Evolutionary conservation across 2,888 invertebrate genomes (phyloP).

Genomic region (Agriotes lineatus): DNA sequence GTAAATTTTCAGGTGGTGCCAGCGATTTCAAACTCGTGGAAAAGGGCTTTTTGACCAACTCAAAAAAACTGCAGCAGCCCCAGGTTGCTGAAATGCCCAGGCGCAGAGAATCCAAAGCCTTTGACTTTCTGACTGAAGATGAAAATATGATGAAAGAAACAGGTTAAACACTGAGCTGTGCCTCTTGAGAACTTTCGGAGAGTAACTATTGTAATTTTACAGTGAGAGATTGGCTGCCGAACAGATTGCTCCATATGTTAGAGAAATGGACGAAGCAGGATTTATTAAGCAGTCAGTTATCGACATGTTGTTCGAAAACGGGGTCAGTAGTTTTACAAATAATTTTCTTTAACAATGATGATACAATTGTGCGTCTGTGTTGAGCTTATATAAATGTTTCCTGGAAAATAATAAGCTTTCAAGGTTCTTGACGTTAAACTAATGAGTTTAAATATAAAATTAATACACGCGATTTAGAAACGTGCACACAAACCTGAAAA

Average conservation of each 20-base stretch:
- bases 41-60: conserved; percentile 40
- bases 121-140: conserved; percentile 89
- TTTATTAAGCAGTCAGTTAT: conserved; percentile 83
- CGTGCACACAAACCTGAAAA: too few relatives aligned
- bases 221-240: conserved; percentile 91
- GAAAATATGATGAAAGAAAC: conserved; percentile 93
- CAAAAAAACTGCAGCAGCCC: conserved; percentile 33
- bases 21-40: conserved; percentile 44
- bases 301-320: conserved; percentile 90
- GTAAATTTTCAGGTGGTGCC: conserved; percentile 43
- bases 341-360: too few relatives aligned
- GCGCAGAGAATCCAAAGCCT: conserved; percentile 68
- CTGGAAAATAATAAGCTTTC: too few relatives aligned
- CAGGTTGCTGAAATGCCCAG: neutral
- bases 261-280: conserved; percentile 92
- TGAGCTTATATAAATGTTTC: too few relatives aligned
- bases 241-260: conserved; percentile 88
- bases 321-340: too few relatives aligned
- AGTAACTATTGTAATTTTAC: too few relatives aligned
- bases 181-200: too few relatives aligned
- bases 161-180: too few relatives aligned
- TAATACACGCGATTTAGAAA: too few relatives aligned
- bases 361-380: too few relatives aligned
- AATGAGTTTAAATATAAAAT: too few relatives aligned
- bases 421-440: too few relatives aligned